Evolutionary conservation across 1,140 invertebrate species (phyloP).

Genomic region (Drosophila mayri): DNA sequence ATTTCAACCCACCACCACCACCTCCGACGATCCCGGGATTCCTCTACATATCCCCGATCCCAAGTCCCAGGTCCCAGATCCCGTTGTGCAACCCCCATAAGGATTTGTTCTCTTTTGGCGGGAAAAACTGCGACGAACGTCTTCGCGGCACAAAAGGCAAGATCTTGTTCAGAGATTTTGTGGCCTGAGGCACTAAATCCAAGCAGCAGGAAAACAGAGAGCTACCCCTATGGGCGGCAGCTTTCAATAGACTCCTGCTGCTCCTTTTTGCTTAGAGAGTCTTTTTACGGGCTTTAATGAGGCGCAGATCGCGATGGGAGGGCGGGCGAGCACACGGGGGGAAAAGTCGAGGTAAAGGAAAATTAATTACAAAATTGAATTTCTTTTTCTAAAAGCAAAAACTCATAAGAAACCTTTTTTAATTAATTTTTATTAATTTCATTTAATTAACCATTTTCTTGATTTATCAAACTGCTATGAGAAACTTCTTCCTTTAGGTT

Average conservation of each 20-base stretch:
- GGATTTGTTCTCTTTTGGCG: conserved; percentile 62
- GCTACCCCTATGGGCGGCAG: conserved; percentile 23
- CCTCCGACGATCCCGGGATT: conserved; percentile 31
- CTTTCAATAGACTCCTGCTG: conserved; percentile 46
- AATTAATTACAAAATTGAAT: not conserved
- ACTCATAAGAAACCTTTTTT: not conserved
- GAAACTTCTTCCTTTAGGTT: accelerated
- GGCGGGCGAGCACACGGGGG: not conserved
- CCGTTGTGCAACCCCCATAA: conserved; percentile 73
- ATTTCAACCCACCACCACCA: conserved; percentile 67
- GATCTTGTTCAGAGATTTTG: conserved; percentile 33
- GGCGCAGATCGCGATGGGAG: conserved; percentile 26
- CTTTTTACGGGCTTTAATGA: conserved; percentile 23
- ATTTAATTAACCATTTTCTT: too few species aligned
- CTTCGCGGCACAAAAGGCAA: conserved; percentile 54
- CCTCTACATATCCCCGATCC: too few species aligned
- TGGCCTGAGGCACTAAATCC: conserved; percentile 38
- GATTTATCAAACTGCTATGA: not conserved
- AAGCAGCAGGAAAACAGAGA: not conserved
- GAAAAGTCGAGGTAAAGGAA: not conserved
- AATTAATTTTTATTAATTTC: not conserved
- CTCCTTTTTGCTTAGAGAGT: conserved; percentile 32
- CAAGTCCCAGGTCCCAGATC: conserved; percentile 9
- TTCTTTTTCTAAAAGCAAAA: not conserved
- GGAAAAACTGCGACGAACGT: conserved; percentile 63